Conservation (phyloP, 30 jellyfish, hydroid and myxozoan species). For the Aurelia sp. region DNA sequence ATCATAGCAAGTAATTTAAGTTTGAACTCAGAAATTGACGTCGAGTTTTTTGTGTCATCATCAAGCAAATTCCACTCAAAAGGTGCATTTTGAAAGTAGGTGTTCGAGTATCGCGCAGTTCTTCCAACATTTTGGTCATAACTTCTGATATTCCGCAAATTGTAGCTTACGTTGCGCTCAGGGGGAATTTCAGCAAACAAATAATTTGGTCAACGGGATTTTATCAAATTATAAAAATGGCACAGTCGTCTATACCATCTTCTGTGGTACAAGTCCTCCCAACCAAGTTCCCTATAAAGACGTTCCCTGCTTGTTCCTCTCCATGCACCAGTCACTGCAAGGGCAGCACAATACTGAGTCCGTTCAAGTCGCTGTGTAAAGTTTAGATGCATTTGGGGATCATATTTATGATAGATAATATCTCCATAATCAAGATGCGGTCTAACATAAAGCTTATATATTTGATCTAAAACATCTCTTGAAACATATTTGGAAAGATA, state of each 20-base stretch:
- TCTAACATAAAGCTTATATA: conserved; percentile 51
- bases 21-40: conserved; percentile 36
- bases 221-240: not conserved
- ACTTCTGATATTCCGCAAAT: not conserved
- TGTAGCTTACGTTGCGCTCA: no score
- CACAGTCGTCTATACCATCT: no score
- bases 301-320: no score
- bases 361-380: not conserved
- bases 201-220: not conserved
- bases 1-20: conserved; percentile 21
- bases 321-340: no score
- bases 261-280: no score
- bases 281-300: no score
- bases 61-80: conserved; percentile 58
- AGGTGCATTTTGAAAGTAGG: conserved; percentile 38
- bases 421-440: conserved; percentile 52
- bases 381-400: conserved; percentile 42
- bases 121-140: conserved; percentile 34
- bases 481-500: conserved; percentile 46
- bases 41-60: conserved; percentile 25
- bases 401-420: conserved; percentile 47
- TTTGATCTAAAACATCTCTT: conserved; percentile 37
- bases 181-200: no score
- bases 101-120: conserved; percentile 25
- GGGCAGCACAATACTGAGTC: not conserved